phyloP scores from a whole-genome alignment of 2,888 invertebrate genomes.

The Synanthedon myopaeformis region DNA sequence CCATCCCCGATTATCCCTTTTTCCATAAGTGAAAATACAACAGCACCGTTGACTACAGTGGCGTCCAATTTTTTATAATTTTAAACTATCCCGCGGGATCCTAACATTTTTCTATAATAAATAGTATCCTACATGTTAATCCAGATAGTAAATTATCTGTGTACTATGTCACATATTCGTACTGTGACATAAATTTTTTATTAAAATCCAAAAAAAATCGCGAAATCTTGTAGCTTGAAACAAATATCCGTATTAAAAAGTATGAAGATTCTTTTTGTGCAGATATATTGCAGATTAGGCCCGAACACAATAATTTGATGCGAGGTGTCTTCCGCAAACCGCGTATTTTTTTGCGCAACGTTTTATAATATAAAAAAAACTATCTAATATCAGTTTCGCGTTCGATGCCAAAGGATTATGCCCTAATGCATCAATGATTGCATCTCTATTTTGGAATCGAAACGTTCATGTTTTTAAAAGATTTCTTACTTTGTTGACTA shows the following conservation, averaged over 20 bases:
- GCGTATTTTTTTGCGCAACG: conserved; percentile 20
- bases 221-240: conserved; percentile 15
- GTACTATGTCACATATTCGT: too few relatives aligned
- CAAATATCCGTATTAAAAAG: conserved; percentile 43
- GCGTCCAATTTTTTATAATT: too few relatives aligned
- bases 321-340: conserved; percentile 55
- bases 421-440: background rate
- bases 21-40: too few relatives aligned
- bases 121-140: too few relatives aligned
- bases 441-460: conserved; percentile 1
- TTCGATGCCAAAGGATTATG: conserved; percentile 1
- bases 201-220: too few relatives aligned
- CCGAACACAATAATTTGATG: conserved; percentile 53
- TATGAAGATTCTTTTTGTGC: conserved; percentile 45
- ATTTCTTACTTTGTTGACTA: too few relatives aligned
- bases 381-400: background rate
- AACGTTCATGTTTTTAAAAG: conserved; percentile 3
- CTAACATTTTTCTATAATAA: too few relatives aligned
- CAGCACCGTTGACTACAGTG: too few relatives aligned
- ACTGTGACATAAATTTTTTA: too few relatives aligned
- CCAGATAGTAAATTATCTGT: too few relatives aligned
- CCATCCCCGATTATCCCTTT: too few relatives aligned
- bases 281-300: conserved; percentile 68
- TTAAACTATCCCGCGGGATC: too few relatives aligned
- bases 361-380: conserved; percentile 10